Conservation (phyloP, 1,140 invertebrate genomes). For the Pomacea maculata region DNA sequence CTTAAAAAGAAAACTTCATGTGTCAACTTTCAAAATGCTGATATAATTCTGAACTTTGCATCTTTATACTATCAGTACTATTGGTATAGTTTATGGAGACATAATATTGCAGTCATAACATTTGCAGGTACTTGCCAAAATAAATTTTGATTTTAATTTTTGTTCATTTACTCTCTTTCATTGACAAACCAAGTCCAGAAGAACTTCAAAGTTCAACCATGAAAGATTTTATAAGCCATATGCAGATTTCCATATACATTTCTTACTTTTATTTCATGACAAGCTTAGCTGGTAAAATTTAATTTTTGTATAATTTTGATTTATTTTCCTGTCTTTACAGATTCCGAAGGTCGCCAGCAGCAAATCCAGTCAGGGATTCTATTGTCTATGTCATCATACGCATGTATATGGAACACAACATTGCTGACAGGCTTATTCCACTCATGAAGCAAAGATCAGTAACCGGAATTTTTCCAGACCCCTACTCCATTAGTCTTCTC, state of each 20-base stretch:
- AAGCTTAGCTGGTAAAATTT: background rate
- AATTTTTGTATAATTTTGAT: background rate
- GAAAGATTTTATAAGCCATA: too few relatives aligned
- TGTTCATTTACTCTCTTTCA: background rate
- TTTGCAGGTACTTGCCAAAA: too few relatives aligned
- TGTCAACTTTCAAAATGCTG: too few relatives aligned
- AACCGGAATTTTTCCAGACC: slow-evolving; percentile 90
- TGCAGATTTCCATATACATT: background rate
- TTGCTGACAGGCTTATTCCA: slow-evolving; percentile 73
- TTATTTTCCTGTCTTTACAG: slow-evolving; percentile 67
- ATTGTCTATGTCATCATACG: slow-evolving; percentile 83
- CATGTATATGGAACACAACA: slow-evolving; percentile 71
- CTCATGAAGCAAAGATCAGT: slow-evolving; percentile 81
- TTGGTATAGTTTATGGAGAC: too few relatives aligned
- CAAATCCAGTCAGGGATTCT: slow-evolving; percentile 77
- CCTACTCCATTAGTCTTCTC: slow-evolving; percentile 81
- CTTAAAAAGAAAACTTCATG: too few relatives aligned
- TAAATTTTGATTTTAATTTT: too few relatives aligned
- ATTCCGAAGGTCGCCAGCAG: slow-evolving; percentile 76
- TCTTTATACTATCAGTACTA: too few relatives aligned
- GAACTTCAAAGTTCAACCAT: background rate
- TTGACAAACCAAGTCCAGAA: background rate
- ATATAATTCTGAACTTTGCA: too few relatives aligned
- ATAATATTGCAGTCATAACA: too few relatives aligned
- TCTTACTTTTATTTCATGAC: background rate